phyloP scores from a whole-genome alignment of 2,888 invertebrate species.

The Patella pellucida region DNA sequence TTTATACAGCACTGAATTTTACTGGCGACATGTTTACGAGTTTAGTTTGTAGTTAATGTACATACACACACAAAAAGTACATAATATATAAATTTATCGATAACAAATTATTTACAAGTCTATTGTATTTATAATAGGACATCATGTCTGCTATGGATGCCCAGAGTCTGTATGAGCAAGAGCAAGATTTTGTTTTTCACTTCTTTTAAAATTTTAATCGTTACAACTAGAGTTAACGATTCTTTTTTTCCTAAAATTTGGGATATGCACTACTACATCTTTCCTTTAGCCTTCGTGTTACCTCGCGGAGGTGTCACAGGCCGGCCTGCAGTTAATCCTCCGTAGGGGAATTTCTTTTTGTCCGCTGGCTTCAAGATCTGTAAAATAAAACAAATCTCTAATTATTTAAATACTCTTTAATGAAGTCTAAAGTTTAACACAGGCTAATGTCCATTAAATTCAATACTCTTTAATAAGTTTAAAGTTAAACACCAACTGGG shows the following conservation, averaged over 20 bases:
- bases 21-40: too few species aligned
- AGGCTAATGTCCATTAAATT: too few species aligned
- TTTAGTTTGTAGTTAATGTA: too few species aligned
- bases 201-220: too few species aligned
- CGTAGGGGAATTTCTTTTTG: slow-evolving; percentile 99
- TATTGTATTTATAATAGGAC: neutral
- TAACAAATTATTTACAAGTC: neutral
- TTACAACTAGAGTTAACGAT: too few species aligned
- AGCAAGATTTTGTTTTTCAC: neutral
- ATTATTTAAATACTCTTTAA: too few species aligned
- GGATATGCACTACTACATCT: slow-evolving; percentile 46
- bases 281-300: slow-evolving; percentile 64
- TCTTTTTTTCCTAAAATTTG: too few species aligned
- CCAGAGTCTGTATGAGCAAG: neutral
- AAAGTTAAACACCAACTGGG: too few species aligned
- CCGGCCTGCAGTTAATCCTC: slow-evolving; percentile 92
- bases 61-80: neutral
- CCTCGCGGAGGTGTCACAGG: slow-evolving; percentile 96
- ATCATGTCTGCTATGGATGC: neutral
- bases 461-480: too few species aligned
- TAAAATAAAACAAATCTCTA: too few species aligned
- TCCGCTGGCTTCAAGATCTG: slow-evolving; percentile 99
- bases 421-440: too few species aligned
- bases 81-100: slow-evolving; percentile 13
- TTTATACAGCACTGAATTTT: too few species aligned